Evolutionary conservation across 1,140 invertebrate genomes (phyloP).

Genomic region (Copidosoma floridanum): DNA sequence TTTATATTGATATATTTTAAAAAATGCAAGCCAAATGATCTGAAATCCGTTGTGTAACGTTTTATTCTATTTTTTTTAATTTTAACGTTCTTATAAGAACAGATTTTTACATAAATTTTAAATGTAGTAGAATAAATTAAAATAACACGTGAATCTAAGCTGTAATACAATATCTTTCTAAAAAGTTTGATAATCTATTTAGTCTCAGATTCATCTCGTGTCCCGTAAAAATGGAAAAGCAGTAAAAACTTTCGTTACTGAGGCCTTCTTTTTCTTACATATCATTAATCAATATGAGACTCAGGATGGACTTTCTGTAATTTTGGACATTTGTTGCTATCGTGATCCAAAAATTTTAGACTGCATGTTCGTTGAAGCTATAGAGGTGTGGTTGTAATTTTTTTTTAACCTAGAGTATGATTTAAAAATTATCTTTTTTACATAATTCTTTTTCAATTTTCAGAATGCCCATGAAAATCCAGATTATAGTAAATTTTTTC

Average conservation of each 20-base stretch:
- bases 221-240: conserved; percentile 63
- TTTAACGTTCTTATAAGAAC: too few relatives aligned
- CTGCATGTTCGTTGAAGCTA: conserved; percentile 79
- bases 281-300: conserved; percentile 86
- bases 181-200: too few relatives aligned
- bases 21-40: too few relatives aligned
- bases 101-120: too few relatives aligned
- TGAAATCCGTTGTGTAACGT: too few relatives aligned
- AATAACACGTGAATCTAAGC: too few relatives aligned
- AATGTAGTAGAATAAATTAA: too few relatives aligned
- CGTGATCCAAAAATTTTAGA: conserved; percentile 78
- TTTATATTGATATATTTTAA: too few relatives aligned
- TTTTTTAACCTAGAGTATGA: background rate
- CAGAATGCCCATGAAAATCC: conserved; percentile 76
- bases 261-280: conserved; percentile 83
- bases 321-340: conserved; percentile 81
- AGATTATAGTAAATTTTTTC: conserved; percentile 76
- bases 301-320: conserved; percentile 64
- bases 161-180: too few relatives aligned
- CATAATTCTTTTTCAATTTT: conserved; percentile 32
- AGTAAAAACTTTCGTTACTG: conserved; percentile 63
- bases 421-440: conserved; percentile 1
- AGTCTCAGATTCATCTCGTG: conserved; percentile 76
- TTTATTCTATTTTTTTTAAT: too few relatives aligned
- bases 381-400: conserved; percentile 62